Conservation (phyloP, 2,888 invertebrate genomes). For the Eupithecia inturbata region DNA sequence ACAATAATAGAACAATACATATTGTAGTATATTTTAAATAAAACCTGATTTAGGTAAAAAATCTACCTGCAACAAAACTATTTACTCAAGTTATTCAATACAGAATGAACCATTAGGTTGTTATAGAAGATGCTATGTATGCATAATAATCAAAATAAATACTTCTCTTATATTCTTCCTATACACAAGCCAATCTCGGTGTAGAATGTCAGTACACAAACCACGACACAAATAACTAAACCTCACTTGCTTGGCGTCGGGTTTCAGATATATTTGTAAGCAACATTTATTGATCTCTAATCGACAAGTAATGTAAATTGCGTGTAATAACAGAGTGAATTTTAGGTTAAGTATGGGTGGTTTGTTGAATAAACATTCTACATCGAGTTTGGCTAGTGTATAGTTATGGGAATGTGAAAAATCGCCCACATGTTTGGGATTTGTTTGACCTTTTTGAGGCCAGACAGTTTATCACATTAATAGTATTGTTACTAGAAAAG, state of each 20-base stretch:
- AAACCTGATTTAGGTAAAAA: background rate
- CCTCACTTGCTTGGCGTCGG: too few relatives aligned
- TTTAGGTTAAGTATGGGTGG: too few relatives aligned
- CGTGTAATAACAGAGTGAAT: too few relatives aligned
- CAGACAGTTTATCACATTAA: constrained; percentile 9
- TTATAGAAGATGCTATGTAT: background rate
- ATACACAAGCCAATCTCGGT: too few relatives aligned
- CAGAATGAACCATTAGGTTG: background rate
- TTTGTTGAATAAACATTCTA: too few relatives aligned
- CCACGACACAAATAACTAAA: too few relatives aligned
- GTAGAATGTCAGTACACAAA: too few relatives aligned
- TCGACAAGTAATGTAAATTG: too few relatives aligned
- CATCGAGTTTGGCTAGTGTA: too few relatives aligned
- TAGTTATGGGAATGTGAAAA: constrained; percentile 1
- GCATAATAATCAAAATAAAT: background rate
- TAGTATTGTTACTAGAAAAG: constrained; percentile 14
- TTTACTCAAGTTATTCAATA: background rate
- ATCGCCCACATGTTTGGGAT: constrained; percentile 15
- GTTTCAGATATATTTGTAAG: too few relatives aligned
- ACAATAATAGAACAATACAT: background rate
- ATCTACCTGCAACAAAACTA: background rate
- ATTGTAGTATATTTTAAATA: background rate
- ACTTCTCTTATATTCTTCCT: constrained; percentile 9
- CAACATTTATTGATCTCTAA: too few relatives aligned
- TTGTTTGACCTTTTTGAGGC: constrained; percentile 22